phyloP scores from a whole-genome alignment of 2,888 invertebrate genomes.

The Conops quadrifasciatus region DNA sequence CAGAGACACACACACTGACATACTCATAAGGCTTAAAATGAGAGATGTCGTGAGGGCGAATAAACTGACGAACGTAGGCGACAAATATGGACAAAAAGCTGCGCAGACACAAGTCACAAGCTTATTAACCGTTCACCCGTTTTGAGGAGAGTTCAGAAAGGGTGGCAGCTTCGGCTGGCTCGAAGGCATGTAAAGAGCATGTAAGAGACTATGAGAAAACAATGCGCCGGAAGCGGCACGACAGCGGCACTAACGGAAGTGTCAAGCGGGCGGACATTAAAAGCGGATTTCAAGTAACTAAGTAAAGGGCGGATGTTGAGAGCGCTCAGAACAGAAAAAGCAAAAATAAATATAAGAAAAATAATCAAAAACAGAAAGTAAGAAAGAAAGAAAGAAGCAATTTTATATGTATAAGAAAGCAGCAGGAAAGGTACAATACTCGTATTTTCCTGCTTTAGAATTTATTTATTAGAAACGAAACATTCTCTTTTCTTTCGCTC shows the following conservation, averaged over 20 bases:
- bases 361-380: background rate
- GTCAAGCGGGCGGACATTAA: background rate
- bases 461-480: background rate
- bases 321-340: background rate
- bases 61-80: background rate
- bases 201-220: background rate
- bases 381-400: background rate
- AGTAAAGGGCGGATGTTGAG: background rate
- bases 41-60: too few relatives aligned
- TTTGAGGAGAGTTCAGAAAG: too few relatives aligned
- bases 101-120: background rate
- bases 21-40: background rate
- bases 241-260: background rate
- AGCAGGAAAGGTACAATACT: background rate
- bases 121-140: too few relatives aligned
- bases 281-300: background rate
- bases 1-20: background rate
- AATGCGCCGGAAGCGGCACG: constrained; percentile 5
- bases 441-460: too few relatives aligned
- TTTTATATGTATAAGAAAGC: too few relatives aligned
- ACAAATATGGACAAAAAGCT: constrained; percentile 3
- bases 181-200: too few relatives aligned
- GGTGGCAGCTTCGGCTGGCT: too few relatives aligned
- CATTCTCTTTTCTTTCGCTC: background rate
- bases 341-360: background rate